phyloP scores from a whole-genome alignment of 2,113 vertebrate species.

The Sitta europaea region DNA sequence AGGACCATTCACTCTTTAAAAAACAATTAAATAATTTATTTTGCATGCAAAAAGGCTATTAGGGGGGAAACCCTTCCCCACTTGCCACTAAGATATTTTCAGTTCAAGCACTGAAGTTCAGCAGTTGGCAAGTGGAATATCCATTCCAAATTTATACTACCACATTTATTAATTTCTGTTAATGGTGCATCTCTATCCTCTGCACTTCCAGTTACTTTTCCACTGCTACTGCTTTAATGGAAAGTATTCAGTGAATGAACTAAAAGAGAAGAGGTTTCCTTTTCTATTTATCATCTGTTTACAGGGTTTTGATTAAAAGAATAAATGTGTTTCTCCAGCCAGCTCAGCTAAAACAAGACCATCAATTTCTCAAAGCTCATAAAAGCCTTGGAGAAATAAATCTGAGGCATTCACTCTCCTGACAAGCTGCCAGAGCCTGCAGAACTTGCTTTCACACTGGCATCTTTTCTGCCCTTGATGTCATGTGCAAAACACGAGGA shows the following conservation, averaged over 20 bases:
- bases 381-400: conserved; percentile 41
- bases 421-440: conserved; percentile 52
- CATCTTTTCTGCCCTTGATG: conserved; percentile 57
- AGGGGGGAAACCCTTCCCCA: not conserved
- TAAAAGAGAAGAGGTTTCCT: not conserved
- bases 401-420: conserved; percentile 30
- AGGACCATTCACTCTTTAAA: not conserved
- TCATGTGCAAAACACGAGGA: conserved; percentile 76
- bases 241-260: not conserved
- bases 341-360: conserved; percentile 33
- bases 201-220: not conserved
- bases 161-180: not conserved
- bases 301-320: not conserved
- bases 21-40: conserved; percentile 19
- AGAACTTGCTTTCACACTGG: conserved; percentile 23
- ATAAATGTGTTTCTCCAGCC: not conserved
- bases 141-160: not conserved
- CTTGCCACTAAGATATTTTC: not conserved
- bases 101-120: not conserved
- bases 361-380: conserved; percentile 30
- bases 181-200: not conserved
- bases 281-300: not conserved
- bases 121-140: not conserved
- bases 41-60: not conserved
- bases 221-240: not conserved